Evolutionary conservation across 2,113 vertebrate genomes (phyloP).

Genomic region (Phasianus colchicus): DNA sequence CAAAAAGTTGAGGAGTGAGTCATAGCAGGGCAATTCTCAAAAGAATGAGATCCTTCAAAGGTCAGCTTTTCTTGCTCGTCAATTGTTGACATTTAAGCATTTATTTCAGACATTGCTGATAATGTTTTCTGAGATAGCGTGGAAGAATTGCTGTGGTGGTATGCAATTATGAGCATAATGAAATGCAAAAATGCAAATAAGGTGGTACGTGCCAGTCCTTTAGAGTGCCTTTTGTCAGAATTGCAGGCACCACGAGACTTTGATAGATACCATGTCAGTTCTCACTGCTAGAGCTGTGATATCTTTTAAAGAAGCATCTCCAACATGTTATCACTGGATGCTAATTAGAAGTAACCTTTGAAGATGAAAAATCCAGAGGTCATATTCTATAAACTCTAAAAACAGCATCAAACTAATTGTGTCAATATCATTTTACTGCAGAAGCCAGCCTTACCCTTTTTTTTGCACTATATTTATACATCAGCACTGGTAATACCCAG

Average conservation of each 20-base stretch:
- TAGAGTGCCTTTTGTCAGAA: constrained; percentile 91
- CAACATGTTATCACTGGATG: constrained; percentile 72
- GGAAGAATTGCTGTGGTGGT: constrained; percentile 87
- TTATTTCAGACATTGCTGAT: constrained; percentile 92
- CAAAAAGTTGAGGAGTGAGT: constrained; percentile 78
- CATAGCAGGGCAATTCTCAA: constrained; percentile 65
- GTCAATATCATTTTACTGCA: constrained; percentile 69
- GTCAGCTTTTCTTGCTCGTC: constrained; percentile 92
- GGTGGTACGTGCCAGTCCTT: constrained; percentile 84
- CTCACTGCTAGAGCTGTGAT: constrained; percentile 84
- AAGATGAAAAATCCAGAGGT: constrained; percentile 76
- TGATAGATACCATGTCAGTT: constrained; percentile 90
- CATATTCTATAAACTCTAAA: constrained; percentile 71
- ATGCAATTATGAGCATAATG: constrained; percentile 95
- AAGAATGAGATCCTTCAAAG: constrained; percentile 89
- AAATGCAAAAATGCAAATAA: constrained; percentile 99
- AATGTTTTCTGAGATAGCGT: constrained; percentile 91
- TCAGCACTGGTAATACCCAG: background rate
- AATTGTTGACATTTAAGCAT: constrained; percentile 98
- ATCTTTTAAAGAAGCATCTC: constrained; percentile 78
- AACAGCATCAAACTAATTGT: constrained; percentile 73
- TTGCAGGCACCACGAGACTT: constrained; percentile 81
- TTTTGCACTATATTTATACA: constrained; percentile 37
- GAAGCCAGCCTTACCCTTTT: constrained; percentile 16
- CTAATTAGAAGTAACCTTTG: constrained; percentile 81